Base-by-base conservation (phyloP, 2,797 vertebrate species). In the Hemitrygon akajei region DNA sequence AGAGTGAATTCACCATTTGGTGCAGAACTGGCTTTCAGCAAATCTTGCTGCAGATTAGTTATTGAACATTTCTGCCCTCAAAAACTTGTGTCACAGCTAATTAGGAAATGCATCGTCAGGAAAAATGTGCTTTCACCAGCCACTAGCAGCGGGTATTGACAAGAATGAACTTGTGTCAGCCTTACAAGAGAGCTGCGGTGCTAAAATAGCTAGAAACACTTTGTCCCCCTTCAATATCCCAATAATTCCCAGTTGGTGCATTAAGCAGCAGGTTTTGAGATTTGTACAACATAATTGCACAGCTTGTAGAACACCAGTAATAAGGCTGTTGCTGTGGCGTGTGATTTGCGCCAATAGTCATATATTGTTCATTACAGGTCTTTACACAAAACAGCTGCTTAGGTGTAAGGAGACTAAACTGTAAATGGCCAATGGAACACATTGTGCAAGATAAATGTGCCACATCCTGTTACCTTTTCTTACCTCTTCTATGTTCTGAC, bases 21-120 rank as follows among this genome's bases (percentile, higher is more conserved):
- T 93, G 25, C 9, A 56, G 37, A 75, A 58, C 4, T 94, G 91
- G 94, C 93, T 91, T 93, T 94, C 94, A 93, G 30, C 94, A 71
- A 18, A 22, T 86, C 30, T 69, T 18, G 22, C 60, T 37, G 63
- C 63, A 7, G 56, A 40, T 25, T 69, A 66, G 20, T 73, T 56
- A 76, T 58, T 73, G 69, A 81, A 22, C 37, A 94, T 84, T 87
- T n/a, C 95, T 93, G 75, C 91, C 94, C 84, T 94, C 94, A 95
- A 81, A 94, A 94, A 93, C 93, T 95, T 77, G 86, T 94, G 94
- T 94, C 93, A 73, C 86, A 94, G 94, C 95, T 95, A 96, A 96
- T 96, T 96, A 96, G 94, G 93, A 95, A 94, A 77, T 22, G 93
- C 93, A 94, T 94, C 94, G 96, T 95, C 97, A 97, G 96, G 96